phyloP scores from a whole-genome alignment of 2,888 invertebrate species.

The Cerastis rubricosa region DNA sequence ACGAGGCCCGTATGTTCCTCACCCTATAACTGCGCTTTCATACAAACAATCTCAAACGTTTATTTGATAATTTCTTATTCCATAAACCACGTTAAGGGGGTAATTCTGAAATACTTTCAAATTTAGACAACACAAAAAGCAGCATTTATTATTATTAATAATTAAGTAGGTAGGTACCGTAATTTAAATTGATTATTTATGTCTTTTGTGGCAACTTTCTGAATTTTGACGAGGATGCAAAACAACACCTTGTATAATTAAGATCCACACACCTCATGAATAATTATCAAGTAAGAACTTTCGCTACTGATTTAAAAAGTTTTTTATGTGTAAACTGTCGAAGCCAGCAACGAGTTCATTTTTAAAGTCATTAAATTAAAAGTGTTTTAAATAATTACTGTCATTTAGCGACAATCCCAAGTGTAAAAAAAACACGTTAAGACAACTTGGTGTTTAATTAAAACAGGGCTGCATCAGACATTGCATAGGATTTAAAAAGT shows the following conservation, averaged over 20 bases:
- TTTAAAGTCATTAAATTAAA: slow-evolving; percentile 14
- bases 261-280: background rate
- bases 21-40: too few relatives aligned
- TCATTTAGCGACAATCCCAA: slow-evolving; percentile 8
- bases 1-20: too few relatives aligned
- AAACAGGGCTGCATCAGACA: background rate
- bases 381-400: slow-evolving; percentile 15
- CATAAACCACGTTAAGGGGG: too few relatives aligned
- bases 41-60: too few relatives aligned
- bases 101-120: too few relatives aligned
- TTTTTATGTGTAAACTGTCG: background rate
- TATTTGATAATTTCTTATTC: too few relatives aligned
- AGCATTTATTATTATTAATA: too few relatives aligned
- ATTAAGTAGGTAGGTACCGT: too few relatives aligned
- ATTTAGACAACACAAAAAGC: too few relatives aligned
- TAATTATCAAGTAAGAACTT: background rate
- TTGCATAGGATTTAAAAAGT: slow-evolving; percentile 6
- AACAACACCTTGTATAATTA: background rate
- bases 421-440: slow-evolving; percentile 11
- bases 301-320: slow-evolving; percentile 4
- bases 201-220: too few relatives aligned
- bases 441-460: background rate
- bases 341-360: slow-evolving; percentile 11
- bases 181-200: too few relatives aligned
- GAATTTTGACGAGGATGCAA: too few relatives aligned